Base-by-base conservation (phyloP, 2,113 vertebrate genomes). In the Scopus umbretta region DNA sequence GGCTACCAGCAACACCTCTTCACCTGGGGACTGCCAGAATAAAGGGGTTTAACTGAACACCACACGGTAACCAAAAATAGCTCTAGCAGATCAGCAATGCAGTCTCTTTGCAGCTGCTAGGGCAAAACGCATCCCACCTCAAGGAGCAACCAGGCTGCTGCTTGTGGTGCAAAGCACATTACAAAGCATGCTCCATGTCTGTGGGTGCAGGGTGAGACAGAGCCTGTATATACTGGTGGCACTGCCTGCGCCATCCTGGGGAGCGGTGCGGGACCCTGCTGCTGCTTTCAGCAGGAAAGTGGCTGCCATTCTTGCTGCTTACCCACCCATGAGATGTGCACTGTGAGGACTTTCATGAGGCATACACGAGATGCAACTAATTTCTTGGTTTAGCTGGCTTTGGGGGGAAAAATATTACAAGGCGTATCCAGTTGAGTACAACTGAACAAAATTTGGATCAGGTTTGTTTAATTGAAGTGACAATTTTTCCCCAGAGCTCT, bases 101-200 rank as follows among this genome's bases (percentile, higher is more conserved):
- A 15, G 50, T 30, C 17, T 52, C 55, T 53, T 76, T 65, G n/a
- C 40, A 53, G 62, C 30, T 2, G 2, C 29, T 40, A 52, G 16
- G 34, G 30, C 20, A 66, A 84, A 86, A 9, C 10, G 10, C 23
- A 13, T 43, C n/a, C 38, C 19, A 47, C 6, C 13, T 26, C 10
- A 66, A 29, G 11, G 21, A 79, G 29, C 20, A 89, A 15, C 6
- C 16, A 43, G 38, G 40, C 55, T 85, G 38, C 40, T 62, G 36
- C 45, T 27, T 53, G 71, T 0, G 3, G 32, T 49, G 38, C 23
- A 43, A 83, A 70, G 18, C 43, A 23, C 7, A 4, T 36, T 56
- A 3, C 9, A 27, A 53, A 63, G 8, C 3, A 2, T 43, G 10
- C 21, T 63, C 45, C 19, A 0, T 49, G 71, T 30, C 3, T 1